phyloP scores from a whole-genome alignment of 37 sponge, comb jelly and placozoan genomes.

The Agelas oroides region DNA sequence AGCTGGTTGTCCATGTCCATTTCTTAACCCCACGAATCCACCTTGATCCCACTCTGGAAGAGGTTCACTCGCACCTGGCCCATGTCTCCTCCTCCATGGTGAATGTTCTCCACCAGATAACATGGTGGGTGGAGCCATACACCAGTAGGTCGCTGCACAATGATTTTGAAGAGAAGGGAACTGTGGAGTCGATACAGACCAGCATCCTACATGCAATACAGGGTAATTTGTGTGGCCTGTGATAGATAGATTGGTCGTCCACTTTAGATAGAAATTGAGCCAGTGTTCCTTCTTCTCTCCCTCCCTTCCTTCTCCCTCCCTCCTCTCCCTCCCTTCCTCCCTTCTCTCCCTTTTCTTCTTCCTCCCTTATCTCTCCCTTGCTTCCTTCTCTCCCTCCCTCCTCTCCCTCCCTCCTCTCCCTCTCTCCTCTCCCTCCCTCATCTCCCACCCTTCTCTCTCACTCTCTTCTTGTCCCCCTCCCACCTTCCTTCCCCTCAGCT shows the following conservation, averaged over 20 bases:
- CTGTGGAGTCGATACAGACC: conserved; percentile 20
- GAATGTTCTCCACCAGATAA: conserved; percentile 21
- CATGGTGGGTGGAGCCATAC: conserved; percentile 53
- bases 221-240: conserved; percentile 41
- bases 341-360: neutral
- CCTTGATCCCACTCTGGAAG: conserved; percentile 56
- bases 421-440: conserved; percentile 40
- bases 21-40: conserved; percentile 54
- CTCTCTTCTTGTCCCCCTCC: neutral
- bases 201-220: conserved; percentile 23
- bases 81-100: conserved; percentile 35
- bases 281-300: too few relatives aligned
- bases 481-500: neutral
- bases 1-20: conserved; percentile 44
- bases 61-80: conserved; percentile 31
- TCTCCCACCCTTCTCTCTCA: neutral
- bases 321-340: neutral
- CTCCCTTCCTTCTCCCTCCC: neutral
- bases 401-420: conserved; percentile 12
- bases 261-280: too few relatives aligned
- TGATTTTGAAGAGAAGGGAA: conserved; percentile 31
- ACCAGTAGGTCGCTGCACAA: conserved; percentile 40
- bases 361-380: neutral
- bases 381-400: neutral
- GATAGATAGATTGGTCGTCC: too few relatives aligned